Evolutionary conservation across 2,797 vertebrate genomes (phyloP).

Genomic region (Pseudocheirus occidentalis): DNA sequence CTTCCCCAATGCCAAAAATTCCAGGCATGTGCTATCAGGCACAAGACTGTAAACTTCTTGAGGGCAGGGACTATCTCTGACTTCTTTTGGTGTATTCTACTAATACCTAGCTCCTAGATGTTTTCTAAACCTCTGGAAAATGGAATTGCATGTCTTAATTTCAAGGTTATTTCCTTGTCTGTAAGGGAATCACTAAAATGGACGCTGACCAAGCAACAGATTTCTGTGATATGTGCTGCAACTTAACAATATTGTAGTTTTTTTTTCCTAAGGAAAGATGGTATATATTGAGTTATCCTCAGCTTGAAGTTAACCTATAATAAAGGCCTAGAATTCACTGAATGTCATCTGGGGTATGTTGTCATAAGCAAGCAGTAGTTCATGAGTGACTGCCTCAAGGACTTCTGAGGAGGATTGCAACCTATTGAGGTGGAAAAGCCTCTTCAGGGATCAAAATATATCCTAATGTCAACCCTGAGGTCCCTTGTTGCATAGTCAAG

Average conservation of each 20-base stretch:
- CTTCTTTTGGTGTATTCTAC: background rate
- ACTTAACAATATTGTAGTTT: conserved; percentile 12
- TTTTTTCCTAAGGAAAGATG: conserved; percentile 4
- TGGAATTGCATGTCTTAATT: background rate
- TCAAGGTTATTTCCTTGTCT: background rate
- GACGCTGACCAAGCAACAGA: conserved; percentile 20
- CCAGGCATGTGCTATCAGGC: background rate
- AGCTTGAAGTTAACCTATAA: conserved; percentile 24
- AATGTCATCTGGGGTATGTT: conserved; percentile 47
- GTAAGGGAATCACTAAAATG: conserved; percentile 8
- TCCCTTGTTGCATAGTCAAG: conserved; percentile 78
- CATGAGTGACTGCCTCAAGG: conserved; percentile 75
- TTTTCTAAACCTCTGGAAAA: background rate
- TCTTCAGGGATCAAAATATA: conserved; percentile 74
- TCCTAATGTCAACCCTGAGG: conserved; percentile 76
- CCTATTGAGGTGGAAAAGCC: conserved; percentile 70
- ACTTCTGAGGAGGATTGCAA: conserved; percentile 76
- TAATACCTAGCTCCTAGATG: background rate
- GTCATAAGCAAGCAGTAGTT: conserved; percentile 67
- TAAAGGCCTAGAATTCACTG: conserved; percentile 51
- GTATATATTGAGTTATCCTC: background rate
- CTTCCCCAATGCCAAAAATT: background rate
- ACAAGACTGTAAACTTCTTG: background rate
- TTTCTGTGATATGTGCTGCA: background rate
- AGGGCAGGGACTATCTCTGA: background rate